These are phyloP conservation scores for Chrysopa pallens DNA, from an alignment of 1,140 invertebrate genomes.

Conservation along the genomic window DNA sequence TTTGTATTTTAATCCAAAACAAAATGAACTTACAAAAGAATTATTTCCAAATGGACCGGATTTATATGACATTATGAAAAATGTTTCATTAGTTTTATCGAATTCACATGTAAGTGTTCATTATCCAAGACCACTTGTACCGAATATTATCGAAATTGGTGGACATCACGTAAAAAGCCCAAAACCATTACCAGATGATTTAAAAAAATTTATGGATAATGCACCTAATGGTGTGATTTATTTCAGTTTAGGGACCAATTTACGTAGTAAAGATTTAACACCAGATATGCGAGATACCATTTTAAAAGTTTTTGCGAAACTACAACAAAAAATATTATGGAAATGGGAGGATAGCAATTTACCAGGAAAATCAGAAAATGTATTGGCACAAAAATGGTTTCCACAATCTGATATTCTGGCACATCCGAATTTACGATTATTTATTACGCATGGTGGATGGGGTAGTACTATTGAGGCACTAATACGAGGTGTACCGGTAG, in stretches of 20 bases:
- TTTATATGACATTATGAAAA: too few species aligned
- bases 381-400: slow-evolving; percentile 42
- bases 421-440: slow-evolving; percentile 48
- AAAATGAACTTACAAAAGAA: too few species aligned
- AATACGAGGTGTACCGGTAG: slow-evolving; percentile 50
- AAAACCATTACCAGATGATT: neutral
- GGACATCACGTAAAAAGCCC: too few species aligned
- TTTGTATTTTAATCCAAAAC: too few species aligned
- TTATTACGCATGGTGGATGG: slow-evolving; percentile 56
- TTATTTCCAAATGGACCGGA: too few species aligned
- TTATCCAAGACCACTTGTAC: too few species aligned
- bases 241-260: slow-evolving; percentile 11
- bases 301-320: slow-evolving; percentile 32
- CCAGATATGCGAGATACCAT: slow-evolving; percentile 32
- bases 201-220: slow-evolving; percentile 10
- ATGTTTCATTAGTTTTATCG: too few species aligned
- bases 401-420: slow-evolving; percentile 50
- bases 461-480: slow-evolving; percentile 57
- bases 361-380: slow-evolving; percentile 36
- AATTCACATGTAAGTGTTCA: too few species aligned
- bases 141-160: too few species aligned
- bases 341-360: slow-evolving; percentile 48
- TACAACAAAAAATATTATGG: slow-evolving; percentile 47
- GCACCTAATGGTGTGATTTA: slow-evolving; percentile 11
- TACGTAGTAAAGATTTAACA: slow-evolving; percentile 2